A percentile compares a stretch with the other conserved stretches of the same genome.
These are phyloP conservation scores for Ahaetulla prasina DNA, from an alignment of 2,113 vertebrate species.

Conservation along the genomic window DNA sequence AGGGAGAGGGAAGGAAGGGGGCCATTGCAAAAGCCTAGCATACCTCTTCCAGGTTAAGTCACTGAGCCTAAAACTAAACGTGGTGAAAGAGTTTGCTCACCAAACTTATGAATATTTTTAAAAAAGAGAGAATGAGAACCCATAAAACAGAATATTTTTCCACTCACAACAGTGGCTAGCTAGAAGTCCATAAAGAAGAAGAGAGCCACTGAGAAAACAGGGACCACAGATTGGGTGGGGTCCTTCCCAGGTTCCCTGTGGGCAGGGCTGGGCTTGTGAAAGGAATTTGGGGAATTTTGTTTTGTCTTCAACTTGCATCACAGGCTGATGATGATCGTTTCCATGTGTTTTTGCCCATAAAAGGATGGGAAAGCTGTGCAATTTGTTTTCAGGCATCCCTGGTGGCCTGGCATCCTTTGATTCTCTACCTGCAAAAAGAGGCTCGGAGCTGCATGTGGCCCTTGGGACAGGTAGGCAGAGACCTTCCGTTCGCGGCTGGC, in stretches of 20 bases:
- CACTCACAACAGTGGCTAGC: neutral
- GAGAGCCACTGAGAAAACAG: neutral
- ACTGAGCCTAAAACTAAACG: neutral
- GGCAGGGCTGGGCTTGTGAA: neutral
- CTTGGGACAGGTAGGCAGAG: neutral
- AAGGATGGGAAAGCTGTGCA: neutral
- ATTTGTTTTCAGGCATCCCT: neutral
- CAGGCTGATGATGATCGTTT: neutral
- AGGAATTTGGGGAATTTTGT: neutral
- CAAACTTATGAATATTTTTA: neutral
- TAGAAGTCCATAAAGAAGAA: neutral
- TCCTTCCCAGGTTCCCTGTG: neutral
- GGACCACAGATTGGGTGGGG: neutral
- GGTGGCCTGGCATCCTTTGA: neutral
- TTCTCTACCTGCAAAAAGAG: neutral
- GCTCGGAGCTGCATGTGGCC: neutral
- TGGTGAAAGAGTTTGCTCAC: neutral
- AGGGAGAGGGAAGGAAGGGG: neutral
- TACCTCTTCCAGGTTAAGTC: neutral
- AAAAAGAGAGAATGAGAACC: neutral
- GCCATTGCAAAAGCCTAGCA: neutral
- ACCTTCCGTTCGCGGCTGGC: neutral
- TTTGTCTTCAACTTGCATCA: neutral
- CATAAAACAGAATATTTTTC: neutral
- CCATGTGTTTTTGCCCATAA: neutral